Evolutionary conservation across 2,797 vertebrate genomes (phyloP).

Genomic region (Tokudaia tokunoshimensis): DNA sequence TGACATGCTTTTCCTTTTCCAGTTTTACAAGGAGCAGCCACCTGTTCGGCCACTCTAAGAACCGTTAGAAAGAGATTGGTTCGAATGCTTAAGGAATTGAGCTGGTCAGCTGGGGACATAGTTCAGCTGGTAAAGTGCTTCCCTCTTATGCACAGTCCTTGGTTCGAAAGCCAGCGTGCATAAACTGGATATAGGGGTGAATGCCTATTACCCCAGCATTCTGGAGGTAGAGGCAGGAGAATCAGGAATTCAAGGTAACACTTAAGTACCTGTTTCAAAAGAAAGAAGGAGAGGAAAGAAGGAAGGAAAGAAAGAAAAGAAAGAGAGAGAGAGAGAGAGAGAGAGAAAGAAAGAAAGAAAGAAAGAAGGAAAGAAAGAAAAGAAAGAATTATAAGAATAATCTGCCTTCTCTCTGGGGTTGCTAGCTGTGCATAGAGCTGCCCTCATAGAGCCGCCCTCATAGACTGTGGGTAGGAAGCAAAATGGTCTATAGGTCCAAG

Average conservation of each 20-base stretch:
- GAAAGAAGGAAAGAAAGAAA: not conserved
- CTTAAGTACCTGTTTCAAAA: not conserved
- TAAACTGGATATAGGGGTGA: not conserved
- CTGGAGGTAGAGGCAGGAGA: not conserved
- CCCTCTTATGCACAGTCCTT: not conserved
- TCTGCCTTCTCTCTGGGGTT: not conserved
- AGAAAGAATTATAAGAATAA: not conserved
- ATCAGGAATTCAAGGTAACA: not conserved
- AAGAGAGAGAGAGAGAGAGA: accelerated
- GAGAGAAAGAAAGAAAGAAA: accelerated
- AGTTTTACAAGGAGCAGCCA: not conserved
- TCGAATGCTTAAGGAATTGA: not conserved
- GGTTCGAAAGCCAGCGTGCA: not conserved
- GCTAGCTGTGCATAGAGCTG: not conserved
- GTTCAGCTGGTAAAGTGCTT: not conserved
- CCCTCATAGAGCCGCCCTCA: too few relatives aligned
- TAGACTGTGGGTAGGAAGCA: not conserved
- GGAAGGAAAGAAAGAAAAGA: accelerated
- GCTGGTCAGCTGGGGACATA: not conserved
- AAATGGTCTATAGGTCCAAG: not conserved
- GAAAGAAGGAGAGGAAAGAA: accelerated
- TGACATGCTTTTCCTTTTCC: not conserved
- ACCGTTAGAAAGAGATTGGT: not conserved
- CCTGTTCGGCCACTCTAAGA: not conserved
- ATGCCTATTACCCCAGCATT: not conserved